Conservation (phyloP, 2,797 vertebrate genomes). For the Pelochelys cantorii region DNA sequence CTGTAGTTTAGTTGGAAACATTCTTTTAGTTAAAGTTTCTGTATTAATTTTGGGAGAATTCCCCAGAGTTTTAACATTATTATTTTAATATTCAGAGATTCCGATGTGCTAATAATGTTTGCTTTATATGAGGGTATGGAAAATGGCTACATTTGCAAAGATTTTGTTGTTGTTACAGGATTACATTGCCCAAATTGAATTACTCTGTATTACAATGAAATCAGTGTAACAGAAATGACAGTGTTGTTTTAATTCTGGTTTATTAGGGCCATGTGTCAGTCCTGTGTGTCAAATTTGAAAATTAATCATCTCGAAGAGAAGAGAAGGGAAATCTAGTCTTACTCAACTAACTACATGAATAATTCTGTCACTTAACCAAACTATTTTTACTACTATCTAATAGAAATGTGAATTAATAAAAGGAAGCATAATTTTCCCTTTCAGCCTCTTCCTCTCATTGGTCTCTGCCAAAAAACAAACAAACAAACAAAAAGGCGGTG, state of each 20-base stretch:
- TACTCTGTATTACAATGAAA: slow-evolving; percentile 57
- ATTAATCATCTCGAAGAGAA: slow-evolving; percentile 48
- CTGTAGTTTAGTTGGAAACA: background rate
- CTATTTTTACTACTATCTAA: slow-evolving; percentile 1
- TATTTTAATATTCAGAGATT: background rate
- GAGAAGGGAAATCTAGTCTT: slow-evolving; percentile 11
- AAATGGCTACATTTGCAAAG: slow-evolving; percentile 39
- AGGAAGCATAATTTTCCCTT: background rate
- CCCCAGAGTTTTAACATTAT: background rate
- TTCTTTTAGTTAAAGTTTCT: slow-evolving; percentile 3
- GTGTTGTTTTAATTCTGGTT: slow-evolving; percentile 63
- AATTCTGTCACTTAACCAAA: slow-evolving; percentile 38
- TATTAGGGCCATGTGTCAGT: slow-evolving; percentile 62
- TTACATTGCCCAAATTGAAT: slow-evolving; percentile 65
- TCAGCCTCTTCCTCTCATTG: background rate
- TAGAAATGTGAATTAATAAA: background rate
- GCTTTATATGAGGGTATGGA: slow-evolving; percentile 61
- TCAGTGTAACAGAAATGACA: slow-evolving; percentile 57
- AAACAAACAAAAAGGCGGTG: background rate
- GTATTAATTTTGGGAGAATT: background rate
- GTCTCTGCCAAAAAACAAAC: background rate
- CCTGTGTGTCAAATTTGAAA: slow-evolving; percentile 56
- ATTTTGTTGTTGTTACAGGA: slow-evolving; percentile 66
- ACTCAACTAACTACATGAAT: slow-evolving; percentile 27
- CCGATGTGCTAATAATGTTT: background rate